Evolutionary conservation across 2,888 invertebrate genomes (phyloP), one percentile per base, ranked within the genome.

Genomic region (Steinernema carpocapsae): DNA sequence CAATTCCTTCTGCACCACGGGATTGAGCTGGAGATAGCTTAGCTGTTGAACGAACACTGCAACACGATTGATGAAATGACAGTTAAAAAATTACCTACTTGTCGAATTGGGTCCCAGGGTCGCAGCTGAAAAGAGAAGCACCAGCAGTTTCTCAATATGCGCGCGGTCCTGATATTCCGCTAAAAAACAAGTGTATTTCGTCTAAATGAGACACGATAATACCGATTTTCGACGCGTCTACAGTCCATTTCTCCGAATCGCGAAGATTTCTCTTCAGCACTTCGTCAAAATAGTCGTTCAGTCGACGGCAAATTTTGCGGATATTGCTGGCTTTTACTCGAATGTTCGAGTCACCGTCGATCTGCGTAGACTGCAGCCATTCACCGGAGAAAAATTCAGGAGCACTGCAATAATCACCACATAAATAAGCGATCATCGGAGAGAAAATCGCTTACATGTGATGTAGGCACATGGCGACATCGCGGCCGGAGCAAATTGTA

Each of bases 261-360:
- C 64, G 22, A 10, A 64, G 37, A 64, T 64, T 64, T 32, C 64
- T 64, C 29, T 37, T 64, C 3, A 64, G 37, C 26, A 64, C 64
- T 64, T 64, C 64, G 14, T 64, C 29, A 29, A 29, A 64, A 37
- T 64, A 64, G 37, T 64, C 64, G 22, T 29, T 29, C n/a, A 64
- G 26, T 10, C 19, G 24, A 17, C 64, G 64, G 17, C 24, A 17
- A 2, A 64, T 29, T 17, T 64, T 64, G 12, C 64, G 29, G 17
- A 64, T 17, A 37, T 64, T 64, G 26, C 64, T 64, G 17, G 37
- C 64, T 32, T 64, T 64, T 6, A 64, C 64, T 12, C 64, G 64
- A 64, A 64, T 29, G 14, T 64, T 32, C 10, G 29, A 26, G 32
- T n/a, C 64, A 26, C 29, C 32, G 29, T 64, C 32, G 3, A 64